Percentiles rank a stretch among this genome's conserved stretches.
These are phyloP conservation scores for Rhagonycha fulva DNA, from an alignment of 2,888 invertebrate genomes.

Conservation along the genomic window DNA sequence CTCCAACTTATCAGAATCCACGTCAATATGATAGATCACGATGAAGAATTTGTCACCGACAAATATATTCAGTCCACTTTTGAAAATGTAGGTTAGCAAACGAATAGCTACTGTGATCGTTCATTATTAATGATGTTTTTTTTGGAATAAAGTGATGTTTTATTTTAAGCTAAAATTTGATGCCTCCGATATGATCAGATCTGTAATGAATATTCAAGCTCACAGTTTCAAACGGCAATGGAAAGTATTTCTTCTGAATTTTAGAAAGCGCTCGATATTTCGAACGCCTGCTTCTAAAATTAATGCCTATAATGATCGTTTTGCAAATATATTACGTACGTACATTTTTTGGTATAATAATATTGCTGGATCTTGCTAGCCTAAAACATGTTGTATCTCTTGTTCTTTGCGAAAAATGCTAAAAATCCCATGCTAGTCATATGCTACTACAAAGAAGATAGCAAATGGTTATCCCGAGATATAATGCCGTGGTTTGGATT, in stretches of 20 bases:
- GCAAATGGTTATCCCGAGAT: too few species aligned
- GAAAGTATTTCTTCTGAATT: neutral
- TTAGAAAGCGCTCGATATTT: neutral
- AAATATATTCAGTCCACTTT: slow-evolving; percentile 1
- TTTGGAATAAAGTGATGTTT: neutral
- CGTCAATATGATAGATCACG: neutral
- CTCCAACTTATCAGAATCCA: too few species aligned
- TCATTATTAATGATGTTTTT: neutral
- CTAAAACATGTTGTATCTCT: too few species aligned
- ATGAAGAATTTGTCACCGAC: neutral
- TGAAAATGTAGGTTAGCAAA: neutral
- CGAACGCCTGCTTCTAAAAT: neutral
- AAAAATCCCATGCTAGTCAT: too few species aligned
- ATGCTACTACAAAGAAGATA: too few species aligned
- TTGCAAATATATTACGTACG: neutral
- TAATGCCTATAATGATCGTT: neutral
- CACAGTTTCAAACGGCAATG: neutral
- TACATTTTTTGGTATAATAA: too few species aligned
- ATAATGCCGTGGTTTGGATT: too few species aligned
- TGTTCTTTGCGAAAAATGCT: too few species aligned
- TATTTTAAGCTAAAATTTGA: neutral
- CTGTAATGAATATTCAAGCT: neutral
- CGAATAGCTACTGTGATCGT: neutral
- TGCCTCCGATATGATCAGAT: neutral
- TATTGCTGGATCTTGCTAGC: too few species aligned